Evolutionary conservation across 2,113 vertebrate genomes (phyloP).

Genomic region (Ceyx melanurus): DNA sequence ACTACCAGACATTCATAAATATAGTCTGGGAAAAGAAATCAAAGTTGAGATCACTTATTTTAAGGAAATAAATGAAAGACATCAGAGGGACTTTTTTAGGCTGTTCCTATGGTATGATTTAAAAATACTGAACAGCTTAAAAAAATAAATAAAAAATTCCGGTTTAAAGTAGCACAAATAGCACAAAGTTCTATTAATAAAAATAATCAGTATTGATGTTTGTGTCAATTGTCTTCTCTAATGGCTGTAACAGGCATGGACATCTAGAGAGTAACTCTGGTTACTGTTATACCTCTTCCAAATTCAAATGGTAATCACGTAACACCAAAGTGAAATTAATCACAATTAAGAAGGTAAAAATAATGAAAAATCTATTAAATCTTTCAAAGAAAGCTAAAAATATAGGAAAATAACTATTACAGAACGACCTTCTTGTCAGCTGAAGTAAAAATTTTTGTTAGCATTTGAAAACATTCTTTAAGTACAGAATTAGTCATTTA

Average conservation of each 20-base stretch:
- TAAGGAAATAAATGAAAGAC: background rate
- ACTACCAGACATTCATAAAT: background rate
- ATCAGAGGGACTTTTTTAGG: background rate
- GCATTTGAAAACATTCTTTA: background rate
- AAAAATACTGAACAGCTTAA: background rate
- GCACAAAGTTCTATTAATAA: background rate
- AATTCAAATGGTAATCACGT: background rate
- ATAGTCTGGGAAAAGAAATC: background rate
- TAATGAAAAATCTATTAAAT: background rate
- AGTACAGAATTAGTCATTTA: background rate
- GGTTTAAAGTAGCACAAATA: background rate
- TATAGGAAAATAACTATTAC: background rate
- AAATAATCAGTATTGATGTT: background rate
- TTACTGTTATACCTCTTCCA: background rate
- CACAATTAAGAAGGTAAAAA: background rate
- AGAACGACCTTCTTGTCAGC: background rate
- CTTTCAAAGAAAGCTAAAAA: background rate
- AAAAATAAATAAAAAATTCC: too few relatives aligned
- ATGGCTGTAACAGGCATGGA: background rate
- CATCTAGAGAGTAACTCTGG: background rate
- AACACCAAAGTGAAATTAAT: background rate
- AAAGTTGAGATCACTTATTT: background rate
- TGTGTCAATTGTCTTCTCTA: background rate
- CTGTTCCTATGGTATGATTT: background rate
- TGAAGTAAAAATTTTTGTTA: background rate